A percentile compares a stretch with the other conserved stretches of the same genome.
phyloP scores from a whole-genome alignment of 2,888 invertebrate species.

The Electrophaes corylata region DNA sequence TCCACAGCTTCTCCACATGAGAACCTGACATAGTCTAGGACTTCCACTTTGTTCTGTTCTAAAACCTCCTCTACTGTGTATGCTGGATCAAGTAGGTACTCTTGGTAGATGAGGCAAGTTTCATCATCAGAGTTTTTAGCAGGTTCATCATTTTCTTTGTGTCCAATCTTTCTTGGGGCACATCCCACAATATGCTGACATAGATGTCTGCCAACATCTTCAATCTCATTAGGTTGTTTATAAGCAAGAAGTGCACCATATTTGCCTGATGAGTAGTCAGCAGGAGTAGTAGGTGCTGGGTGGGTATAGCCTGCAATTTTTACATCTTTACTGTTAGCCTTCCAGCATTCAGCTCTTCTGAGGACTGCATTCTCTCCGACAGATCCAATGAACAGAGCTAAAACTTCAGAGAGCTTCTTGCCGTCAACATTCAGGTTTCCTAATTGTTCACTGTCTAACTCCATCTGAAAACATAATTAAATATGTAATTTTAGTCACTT shows the following conservation, averaged over 20 bases:
- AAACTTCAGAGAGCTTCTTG: constrained; percentile 90
- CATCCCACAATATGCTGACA: constrained; percentile 97
- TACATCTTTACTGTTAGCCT: constrained; percentile 76
- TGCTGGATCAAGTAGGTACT: constrained; percentile 92
- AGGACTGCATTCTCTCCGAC: constrained; percentile 96
- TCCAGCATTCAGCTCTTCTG: constrained; percentile 91
- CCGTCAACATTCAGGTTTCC: constrained; percentile 85
- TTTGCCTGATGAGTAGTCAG: constrained; percentile 88
- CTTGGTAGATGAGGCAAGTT: constrained; percentile 92
- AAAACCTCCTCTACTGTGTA: constrained; percentile 89
- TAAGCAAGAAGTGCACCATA: constrained; percentile 94
- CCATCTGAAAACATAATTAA: constrained; percentile 69
- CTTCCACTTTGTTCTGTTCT: constrained; percentile 85
- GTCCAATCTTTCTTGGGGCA: constrained; percentile 91
- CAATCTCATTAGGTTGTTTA: constrained; percentile 68
- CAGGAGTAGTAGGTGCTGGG: constrained; percentile 84
- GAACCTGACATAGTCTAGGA: constrained; percentile 93
- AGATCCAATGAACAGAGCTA: constrained; percentile 93
- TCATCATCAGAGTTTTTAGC: constrained; percentile 89
- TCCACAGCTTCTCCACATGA: constrained; percentile 91
- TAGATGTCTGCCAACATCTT: constrained; percentile 88
- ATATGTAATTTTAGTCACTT: no score
- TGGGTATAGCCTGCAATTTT: constrained; percentile 91
- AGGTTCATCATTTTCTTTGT: constrained; percentile 85
- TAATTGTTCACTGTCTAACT: constrained; percentile 87